Evolutionary conservation across 2,797 vertebrate genomes (phyloP), one percentile per base, ranked within the genome.

Genomic region (Cheirogaleus major): DNA sequence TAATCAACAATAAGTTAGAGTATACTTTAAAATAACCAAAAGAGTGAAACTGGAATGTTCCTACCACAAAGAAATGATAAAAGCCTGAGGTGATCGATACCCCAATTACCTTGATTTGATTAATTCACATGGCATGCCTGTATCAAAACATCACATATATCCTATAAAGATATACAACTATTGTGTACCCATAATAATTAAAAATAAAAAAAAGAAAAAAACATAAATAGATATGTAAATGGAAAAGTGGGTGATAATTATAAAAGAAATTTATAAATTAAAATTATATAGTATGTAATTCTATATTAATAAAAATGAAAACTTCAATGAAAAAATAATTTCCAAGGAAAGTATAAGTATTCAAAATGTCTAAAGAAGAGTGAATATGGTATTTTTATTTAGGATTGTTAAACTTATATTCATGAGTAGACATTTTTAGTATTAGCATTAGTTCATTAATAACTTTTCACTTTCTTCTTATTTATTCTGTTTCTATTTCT

Each of bases 291-390:
- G n/a, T 30, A 41, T 93, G 13, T 38, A 95, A 69, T 86, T 92
- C 18, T 73, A 75, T 87, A 92, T 41, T 78, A 86, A 81, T 90
- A 50, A 95, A 86, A 92, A 65, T 83, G 43, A 78, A 92, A 87
- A 86, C 20, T 89, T 87, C 41, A 82, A 89, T 75, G 41, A 89
- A 91, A 92, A 82, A 9, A 25, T 84, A 89, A 79, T 92, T 80
- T 84, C 20, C 27, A 72, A 69, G 9, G 79, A 96, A 93, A 65
- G 6, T 67, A n/a, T 61, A 80, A 69, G 41, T 89, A 83, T 83
- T 79, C 57, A 82, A 91, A 78, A 80, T 52, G 23, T 43, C 4
- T 82, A 78, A 25, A 87, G 50, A 85, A 38, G 30, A 91, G 25
- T 55, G 12, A n/a, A 41, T 50, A 52, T 93, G 12, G 11, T 32